Evolutionary conservation across 2,797 vertebrate genomes (phyloP).

Genomic region (Trachurus trachurus): DNA sequence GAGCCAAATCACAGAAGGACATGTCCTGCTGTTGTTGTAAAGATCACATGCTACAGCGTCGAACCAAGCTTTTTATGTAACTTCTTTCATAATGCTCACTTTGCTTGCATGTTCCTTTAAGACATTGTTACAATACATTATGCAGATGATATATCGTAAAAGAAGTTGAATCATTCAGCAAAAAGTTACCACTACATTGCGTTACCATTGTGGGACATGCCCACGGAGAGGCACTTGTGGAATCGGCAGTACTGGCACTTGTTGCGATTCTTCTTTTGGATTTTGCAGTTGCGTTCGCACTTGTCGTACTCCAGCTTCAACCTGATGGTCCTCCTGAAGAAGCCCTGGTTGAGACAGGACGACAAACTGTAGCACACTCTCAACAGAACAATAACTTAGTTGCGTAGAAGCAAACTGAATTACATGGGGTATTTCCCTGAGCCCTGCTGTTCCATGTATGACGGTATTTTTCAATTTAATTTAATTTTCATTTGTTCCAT

Average conservation of each 20-base stretch:
- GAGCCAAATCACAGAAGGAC: constrained; percentile 42
- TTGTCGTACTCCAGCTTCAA: constrained; percentile 95
- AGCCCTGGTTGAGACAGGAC: constrained; percentile 84
- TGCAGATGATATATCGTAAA: too few relatives aligned
- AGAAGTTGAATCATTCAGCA: not conserved
- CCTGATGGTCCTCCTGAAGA: constrained; percentile 95
- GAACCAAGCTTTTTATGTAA: constrained; percentile 20
- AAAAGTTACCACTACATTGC: not conserved
- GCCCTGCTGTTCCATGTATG: too few relatives aligned
- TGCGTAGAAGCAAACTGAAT: not conserved
- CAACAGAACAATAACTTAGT: too few relatives aligned
- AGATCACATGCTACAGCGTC: constrained; percentile 15
- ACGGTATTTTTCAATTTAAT: too few relatives aligned
- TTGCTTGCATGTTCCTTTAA: not conserved
- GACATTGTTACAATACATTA: not conserved
- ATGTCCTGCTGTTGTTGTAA: constrained; percentile 35
- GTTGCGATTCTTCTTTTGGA: constrained; percentile 98
- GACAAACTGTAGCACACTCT: not conserved
- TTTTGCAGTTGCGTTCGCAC: constrained; percentile 95
- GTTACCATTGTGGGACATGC: constrained; percentile 98
- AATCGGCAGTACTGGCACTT: constrained; percentile 99
- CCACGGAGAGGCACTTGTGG: constrained; percentile 98
- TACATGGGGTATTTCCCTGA: not conserved
- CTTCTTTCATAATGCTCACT: not conserved
- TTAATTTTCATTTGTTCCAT: too few relatives aligned